These are phyloP conservation scores for Melanotus villosus DNA, from an alignment of 2,888 invertebrate species.

Conservation along the genomic window DNA sequence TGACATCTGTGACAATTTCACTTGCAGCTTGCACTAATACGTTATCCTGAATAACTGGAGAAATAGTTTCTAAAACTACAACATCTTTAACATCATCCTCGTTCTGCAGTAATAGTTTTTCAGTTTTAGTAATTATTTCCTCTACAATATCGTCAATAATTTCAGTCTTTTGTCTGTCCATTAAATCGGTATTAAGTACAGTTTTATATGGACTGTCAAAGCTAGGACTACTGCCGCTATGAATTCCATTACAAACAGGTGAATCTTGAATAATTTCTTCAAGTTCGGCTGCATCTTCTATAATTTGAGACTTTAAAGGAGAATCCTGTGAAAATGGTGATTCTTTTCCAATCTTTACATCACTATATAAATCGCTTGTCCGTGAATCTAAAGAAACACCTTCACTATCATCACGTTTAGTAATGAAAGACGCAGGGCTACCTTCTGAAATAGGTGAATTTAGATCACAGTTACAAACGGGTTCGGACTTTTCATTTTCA, in stretches of 20 bases:
- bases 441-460: constrained; percentile 70
- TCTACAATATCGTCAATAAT: constrained; percentile 62
- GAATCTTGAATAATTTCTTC: constrained; percentile 55
- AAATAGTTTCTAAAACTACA: neutral
- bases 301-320: constrained; percentile 62
- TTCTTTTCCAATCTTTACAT: constrained; percentile 74
- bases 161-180: constrained; percentile 62
- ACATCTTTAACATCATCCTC: constrained; percentile 63
- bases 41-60: constrained; percentile 65
- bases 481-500: constrained; percentile 63
- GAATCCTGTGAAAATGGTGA: constrained; percentile 71
- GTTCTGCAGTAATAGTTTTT: constrained; percentile 55
- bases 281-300: constrained; percentile 56
- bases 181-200: constrained; percentile 45
- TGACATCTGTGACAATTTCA: constrained; percentile 70
- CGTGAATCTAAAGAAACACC: constrained; percentile 71
- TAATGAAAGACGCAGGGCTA: constrained; percentile 69
- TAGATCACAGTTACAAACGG: constrained; percentile 66
- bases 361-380: constrained; percentile 74
- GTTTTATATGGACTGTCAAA: constrained; percentile 63
- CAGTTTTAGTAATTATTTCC: constrained; percentile 56
- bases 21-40: constrained; percentile 71
- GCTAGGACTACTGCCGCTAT: constrained; percentile 64
- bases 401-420: constrained; percentile 69
- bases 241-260: constrained; percentile 67